Conservation (phyloP, 1,140 invertebrate genomes). For the Mya arenaria region DNA sequence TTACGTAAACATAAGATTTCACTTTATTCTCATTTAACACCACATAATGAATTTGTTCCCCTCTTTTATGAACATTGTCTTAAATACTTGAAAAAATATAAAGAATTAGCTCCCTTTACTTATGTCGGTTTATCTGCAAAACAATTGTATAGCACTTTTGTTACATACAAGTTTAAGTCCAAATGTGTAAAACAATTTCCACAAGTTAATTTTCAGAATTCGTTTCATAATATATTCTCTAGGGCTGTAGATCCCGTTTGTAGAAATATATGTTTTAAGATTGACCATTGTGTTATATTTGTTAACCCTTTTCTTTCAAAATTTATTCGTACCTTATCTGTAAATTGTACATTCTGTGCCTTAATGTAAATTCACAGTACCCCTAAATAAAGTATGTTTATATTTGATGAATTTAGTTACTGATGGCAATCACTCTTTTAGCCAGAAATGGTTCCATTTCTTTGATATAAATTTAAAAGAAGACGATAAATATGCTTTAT, state of each 20-base stretch:
- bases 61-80: neutral
- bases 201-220: neutral
- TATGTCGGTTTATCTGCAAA: neutral
- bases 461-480: neutral
- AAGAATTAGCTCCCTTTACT: neutral
- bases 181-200: neutral
- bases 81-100: neutral
- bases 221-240: neutral
- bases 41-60: neutral
- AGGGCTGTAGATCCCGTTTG: neutral
- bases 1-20: neutral
- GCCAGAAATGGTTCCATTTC: neutral
- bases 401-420: neutral
- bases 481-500: neutral
- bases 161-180: neutral
- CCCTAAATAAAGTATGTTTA: neutral
- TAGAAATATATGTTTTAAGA: neutral
- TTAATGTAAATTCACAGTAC: neutral
- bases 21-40: neutral
- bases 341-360: neutral
- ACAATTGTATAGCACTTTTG: neutral
- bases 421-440: neutral
- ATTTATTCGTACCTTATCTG: neutral
- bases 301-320: neutral
- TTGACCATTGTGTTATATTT: neutral